A percentile compares a stretch with the other conserved stretches of the same genome.
These are phyloP conservation scores for Agrotis segetum DNA, from an alignment of 2,888 invertebrate genomes.

Conservation along the genomic window DNA sequence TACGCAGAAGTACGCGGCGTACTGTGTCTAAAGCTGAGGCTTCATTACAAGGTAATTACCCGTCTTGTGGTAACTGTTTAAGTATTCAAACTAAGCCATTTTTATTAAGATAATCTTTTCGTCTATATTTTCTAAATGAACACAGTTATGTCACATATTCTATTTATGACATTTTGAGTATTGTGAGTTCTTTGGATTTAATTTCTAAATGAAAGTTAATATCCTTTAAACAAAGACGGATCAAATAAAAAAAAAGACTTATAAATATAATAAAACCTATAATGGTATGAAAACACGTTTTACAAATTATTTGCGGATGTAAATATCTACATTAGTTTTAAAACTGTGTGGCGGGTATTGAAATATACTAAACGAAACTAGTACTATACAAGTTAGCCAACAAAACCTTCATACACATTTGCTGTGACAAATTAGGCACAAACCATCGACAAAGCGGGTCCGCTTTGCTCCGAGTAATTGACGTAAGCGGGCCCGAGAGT, in stretches of 20 bases:
- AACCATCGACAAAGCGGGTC: slow-evolving; percentile 34
- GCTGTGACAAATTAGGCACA: slow-evolving; percentile 35
- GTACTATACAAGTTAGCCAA: no score
- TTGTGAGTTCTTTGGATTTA: neutral
- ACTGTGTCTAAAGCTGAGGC: slow-evolving; percentile 21
- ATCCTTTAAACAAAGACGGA: neutral
- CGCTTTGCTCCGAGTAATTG: slow-evolving; percentile 45
- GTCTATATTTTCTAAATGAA: neutral
- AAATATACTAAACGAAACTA: no score
- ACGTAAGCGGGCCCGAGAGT: slow-evolving; percentile 50
- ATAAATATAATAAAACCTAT: neutral
- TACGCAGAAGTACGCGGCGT: slow-evolving; percentile 24
- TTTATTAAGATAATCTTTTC: slow-evolving; percentile 9
- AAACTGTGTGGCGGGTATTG: neutral
- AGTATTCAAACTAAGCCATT: slow-evolving; percentile 15
- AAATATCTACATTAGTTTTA: neutral
- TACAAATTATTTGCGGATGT: neutral
- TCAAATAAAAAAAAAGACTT: no score
- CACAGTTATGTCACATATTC: neutral
- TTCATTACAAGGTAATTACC: slow-evolving; percentile 39
- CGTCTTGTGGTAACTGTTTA: neutral
- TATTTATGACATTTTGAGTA: no score
- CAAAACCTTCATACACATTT: slow-evolving; percentile 27
- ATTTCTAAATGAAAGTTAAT: neutral
- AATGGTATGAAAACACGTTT: neutral